phyloP scores from a whole-genome alignment of 2,888 invertebrate genomes.

The Leistus spinibarbis region DNA sequence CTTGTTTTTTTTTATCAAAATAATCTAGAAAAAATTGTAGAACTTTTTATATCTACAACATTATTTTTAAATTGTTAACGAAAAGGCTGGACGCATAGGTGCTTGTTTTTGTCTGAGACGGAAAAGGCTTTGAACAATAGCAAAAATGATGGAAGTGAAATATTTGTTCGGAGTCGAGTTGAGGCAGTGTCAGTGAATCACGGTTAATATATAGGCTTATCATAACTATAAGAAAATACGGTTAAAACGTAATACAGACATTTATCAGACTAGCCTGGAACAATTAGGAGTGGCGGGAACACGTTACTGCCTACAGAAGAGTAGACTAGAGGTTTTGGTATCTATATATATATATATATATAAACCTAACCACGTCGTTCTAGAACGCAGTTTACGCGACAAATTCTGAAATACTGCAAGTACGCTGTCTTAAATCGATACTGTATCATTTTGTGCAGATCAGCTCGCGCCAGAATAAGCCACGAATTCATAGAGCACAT shows the following conservation, averaged over 20 bases:
- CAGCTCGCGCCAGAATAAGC: not conserved
- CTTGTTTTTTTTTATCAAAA: too few species aligned
- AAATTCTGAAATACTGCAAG: slow-evolving; percentile 37
- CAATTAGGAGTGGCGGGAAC: not conserved
- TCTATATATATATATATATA: not conserved
- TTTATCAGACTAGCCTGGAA: not conserved
- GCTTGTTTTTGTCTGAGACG: too few species aligned
- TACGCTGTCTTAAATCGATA: slow-evolving; percentile 32
- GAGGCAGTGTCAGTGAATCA: not conserved
- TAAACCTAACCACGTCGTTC: not conserved
- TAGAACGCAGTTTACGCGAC: slow-evolving; percentile 24
- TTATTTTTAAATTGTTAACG: too few species aligned
- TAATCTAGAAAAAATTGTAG: too few species aligned
- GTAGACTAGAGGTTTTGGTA: not conserved
- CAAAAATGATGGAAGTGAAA: too few species aligned
- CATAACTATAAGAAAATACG: not conserved
- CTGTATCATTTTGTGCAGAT: slow-evolving; percentile 1
- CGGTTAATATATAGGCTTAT: not conserved
- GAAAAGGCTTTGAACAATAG: too few species aligned
- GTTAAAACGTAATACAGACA: not conserved
- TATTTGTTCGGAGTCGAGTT: too few species aligned
- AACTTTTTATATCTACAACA: too few species aligned
- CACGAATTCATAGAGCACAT: not conserved
- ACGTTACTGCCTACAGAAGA: not conserved
- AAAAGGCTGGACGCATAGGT: too few species aligned